Evolutionary conservation across 2,113 vertebrate species (phyloP), one percentile per base, ranked within the genome.

Genomic region (Carassius auratus): DNA sequence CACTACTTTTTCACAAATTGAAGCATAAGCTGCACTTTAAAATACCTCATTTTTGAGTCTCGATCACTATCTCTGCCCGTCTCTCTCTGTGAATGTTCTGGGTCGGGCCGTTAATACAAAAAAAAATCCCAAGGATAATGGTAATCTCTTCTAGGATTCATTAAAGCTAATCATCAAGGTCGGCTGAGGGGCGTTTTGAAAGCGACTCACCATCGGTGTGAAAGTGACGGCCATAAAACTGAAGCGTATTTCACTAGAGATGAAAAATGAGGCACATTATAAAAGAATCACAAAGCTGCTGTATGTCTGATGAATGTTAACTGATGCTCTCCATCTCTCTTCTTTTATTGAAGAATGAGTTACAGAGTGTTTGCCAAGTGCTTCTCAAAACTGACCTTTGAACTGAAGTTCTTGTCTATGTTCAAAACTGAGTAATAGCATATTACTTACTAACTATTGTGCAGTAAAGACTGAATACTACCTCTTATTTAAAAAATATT

Each of bases 151-250:
- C 45, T 66, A 64, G 21, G 78, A 78, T 52, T 61, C 76, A 79
- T 85, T 80, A 85, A 69, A 85, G 14, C 76, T 80, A 68, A 80
- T 85, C 62, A 74, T 57, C 38, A 79, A 73, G 66, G 84, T 68
- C 42, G 36, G 15, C 45, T 3, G 66, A 57, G 76, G 64, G 50
- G 15, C 23, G 21, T 69, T 80, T 79, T 71, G 13, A 85, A 85
- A 80, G 38, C 3, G 36, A 21, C 42, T 57, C 64, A 71, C 62
- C 23, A 78, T 77, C 59, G 1, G 17, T 69, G 48, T 59, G 52
- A 78, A 59, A 59, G 19, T 66, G 61, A n/a, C 61, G 38, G 45
- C 77, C 74, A 77, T 85, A 77, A 77, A 78, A 78, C 36, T 61
- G 76, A 85, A 66, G 38, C 48, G 61, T 85, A 38, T 62, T 77